Conservation (phyloP, 2,797 vertebrate species). For the Decapterus maruadsi region DNA sequence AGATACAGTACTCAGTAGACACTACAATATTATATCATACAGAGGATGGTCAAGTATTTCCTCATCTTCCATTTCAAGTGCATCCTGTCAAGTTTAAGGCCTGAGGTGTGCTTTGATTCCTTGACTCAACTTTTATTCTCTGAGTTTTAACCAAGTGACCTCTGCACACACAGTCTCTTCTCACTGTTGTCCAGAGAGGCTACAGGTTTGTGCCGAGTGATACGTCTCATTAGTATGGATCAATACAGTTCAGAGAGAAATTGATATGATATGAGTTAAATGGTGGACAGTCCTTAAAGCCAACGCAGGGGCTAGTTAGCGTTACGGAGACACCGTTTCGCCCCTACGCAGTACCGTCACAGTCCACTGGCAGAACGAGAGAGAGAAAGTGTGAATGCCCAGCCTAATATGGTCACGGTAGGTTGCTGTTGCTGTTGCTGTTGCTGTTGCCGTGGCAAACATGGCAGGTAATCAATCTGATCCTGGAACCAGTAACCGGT, state of each 20-base stretch:
- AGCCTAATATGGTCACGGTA: conserved; percentile 31
- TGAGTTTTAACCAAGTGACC: conserved; percentile 59
- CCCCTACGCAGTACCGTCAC: conserved; percentile 46
- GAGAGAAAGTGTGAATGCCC: conserved; percentile 19
- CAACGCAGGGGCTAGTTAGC: conserved; percentile 32
- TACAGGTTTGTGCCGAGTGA: conserved; percentile 57
- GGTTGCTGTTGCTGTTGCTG: conserved; percentile 33
- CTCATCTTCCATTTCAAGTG: conserved; percentile 74
- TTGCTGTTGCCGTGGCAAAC: conserved; percentile 35
- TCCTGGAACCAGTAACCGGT: conserved; percentile 36
- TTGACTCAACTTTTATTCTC: conserved; percentile 59
- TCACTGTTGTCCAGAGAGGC: conserved; percentile 51
- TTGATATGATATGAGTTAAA: conserved; percentile 31
- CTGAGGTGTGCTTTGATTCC: conserved; percentile 82
- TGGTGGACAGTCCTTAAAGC: conserved; percentile 54
- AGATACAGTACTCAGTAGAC: conserved; percentile 60
- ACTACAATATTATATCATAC: conserved; percentile 60
- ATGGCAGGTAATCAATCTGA: conserved; percentile 41
- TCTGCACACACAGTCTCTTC: conserved; percentile 41
- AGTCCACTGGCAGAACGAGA: conserved; percentile 45
- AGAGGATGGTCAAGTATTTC: conserved; percentile 70
- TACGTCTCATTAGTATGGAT: conserved; percentile 36
- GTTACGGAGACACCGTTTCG: conserved; percentile 25
- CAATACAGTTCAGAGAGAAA: conserved; percentile 28
- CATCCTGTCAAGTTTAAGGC: conserved; percentile 83